Base-by-base conservation (phyloP, 2,888 invertebrate genomes). In the Agrochola macilenta region DNA sequence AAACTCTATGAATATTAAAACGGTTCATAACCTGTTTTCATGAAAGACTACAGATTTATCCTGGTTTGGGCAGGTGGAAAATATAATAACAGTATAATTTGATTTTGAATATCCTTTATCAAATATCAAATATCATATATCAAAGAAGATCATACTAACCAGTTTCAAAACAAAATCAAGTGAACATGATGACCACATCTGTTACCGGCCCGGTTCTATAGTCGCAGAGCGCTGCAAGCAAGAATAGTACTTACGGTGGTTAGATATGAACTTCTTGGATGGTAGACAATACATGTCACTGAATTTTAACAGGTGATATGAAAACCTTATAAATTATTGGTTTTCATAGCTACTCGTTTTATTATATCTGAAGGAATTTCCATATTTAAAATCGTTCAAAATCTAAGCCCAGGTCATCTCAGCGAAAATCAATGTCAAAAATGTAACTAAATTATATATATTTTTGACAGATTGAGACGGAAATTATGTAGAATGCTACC, bases 1-100 rank as follows among this genome's bases (percentile, higher is more conserved):
- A 81, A 78, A 83, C 74, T 77, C 86, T 66, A 84, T 86, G 81
- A 84, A 86, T 87, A 86, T 78, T 76, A 78, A 87, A 87, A 73
- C 72, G 54, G 49, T 77, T 66, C 23, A 66, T 57, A 74, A 52
- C 64, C 39, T 60, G 54, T 84, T 86, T 85, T 76, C 54, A 49
- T 58, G 2, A 14, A 46, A 79, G 30, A 78, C 83, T 83, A 64
- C 11, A 7, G 9, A 12, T 58, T 58, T 52, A 7, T 5, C 35
- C 65, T 43, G 57, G 57, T 46, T 68, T 49, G 68, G n/a, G n/a
- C 12, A 26, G 23, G 17, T 54, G 17, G 20, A 12, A 69, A 43
- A 49, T 17, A 12, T 39, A 68, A 64, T 78, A 12, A 0, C 14
- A 35, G 57, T 76, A 66, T 73, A 35, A 65, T 58, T 70, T 65